A percentile compares a stretch with the other conserved stretches of the same genome.
Conservation (phyloP, 2,888 invertebrate species). For the Arrhopalites spinosus region DNA sequence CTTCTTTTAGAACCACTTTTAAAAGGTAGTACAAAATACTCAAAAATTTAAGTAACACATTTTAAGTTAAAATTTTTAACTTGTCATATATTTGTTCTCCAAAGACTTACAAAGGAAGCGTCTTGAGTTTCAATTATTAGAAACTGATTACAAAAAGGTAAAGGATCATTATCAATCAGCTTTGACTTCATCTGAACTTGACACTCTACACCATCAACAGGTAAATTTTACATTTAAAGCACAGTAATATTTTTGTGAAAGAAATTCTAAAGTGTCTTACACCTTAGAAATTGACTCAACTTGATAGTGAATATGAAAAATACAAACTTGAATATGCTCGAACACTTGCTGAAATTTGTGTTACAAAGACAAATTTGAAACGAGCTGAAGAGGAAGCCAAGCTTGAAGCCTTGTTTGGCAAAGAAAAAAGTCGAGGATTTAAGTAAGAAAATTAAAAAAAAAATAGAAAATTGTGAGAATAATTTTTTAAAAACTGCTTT, state of each 20-base stretch:
- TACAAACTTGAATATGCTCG: neutral
- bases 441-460: conserved; percentile 15
- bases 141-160: conserved; percentile 9
- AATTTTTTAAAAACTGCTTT: neutral
- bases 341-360: neutral
- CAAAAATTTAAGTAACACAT: neutral
- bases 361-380: conserved; percentile 13
- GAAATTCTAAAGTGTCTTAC: neutral
- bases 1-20: conserved; percentile 25
- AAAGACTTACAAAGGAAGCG: conserved; percentile 29
- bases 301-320: conserved; percentile 3
- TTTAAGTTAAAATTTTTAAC: neutral
- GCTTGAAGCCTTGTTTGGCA: conserved; percentile 5
- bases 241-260: neutral
- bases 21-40: conserved; percentile 19
- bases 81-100: neutral
- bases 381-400: conserved; percentile 13
- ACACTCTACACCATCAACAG: conserved; percentile 14
- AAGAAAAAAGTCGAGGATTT: conserved; percentile 32
- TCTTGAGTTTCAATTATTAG: conserved; percentile 8
- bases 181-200: conserved; percentile 21
- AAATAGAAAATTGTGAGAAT: neutral
- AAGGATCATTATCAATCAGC: conserved; percentile 25
- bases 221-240: neutral
- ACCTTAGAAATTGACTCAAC: conserved; percentile 4